Percentiles rank a stretch among this genome's conserved stretches.
Evolutionary conservation across 2,888 invertebrate genomes (phyloP).

Genomic region (Leptopterna dolabrata): DNA sequence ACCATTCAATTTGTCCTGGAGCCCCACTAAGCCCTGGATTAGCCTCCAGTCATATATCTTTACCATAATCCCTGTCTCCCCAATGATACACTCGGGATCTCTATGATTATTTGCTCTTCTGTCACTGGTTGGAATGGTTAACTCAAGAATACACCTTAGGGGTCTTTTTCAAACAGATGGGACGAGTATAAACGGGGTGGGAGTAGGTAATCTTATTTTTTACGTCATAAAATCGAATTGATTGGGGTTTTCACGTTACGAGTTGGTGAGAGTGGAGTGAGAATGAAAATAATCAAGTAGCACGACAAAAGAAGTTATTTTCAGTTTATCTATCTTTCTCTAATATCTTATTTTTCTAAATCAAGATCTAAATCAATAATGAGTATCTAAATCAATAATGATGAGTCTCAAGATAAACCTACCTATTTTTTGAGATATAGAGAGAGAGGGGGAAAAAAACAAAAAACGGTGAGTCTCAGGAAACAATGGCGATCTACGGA

Average conservation of each 20-base stretch:
- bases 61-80: slow-evolving; percentile 32
- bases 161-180: slow-evolving; percentile 15
- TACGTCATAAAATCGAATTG: background rate
- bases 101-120: slow-evolving; percentile 48
- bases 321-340: no score
- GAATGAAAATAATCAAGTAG: no score
- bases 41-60: slow-evolving; percentile 47
- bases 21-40: slow-evolving; percentile 32
- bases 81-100: slow-evolving; percentile 46
- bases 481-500: no score
- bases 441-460: no score
- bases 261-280: no score
- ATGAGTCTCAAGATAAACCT: no score
- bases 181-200: background rate
- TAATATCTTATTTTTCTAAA: no score
- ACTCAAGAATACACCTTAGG: slow-evolving; percentile 27
- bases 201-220: background rate
- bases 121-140: slow-evolving; percentile 26
- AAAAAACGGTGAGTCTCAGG: no score
- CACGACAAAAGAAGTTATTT: no score
- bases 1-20: slow-evolving; percentile 46
- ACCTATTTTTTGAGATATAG: no score
- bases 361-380: no score
- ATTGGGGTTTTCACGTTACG: background rate
- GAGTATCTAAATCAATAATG: no score